These are phyloP conservation scores for Gerris lacustris DNA, from an alignment of 2,888 invertebrate genomes.

Conservation along the genomic window DNA sequence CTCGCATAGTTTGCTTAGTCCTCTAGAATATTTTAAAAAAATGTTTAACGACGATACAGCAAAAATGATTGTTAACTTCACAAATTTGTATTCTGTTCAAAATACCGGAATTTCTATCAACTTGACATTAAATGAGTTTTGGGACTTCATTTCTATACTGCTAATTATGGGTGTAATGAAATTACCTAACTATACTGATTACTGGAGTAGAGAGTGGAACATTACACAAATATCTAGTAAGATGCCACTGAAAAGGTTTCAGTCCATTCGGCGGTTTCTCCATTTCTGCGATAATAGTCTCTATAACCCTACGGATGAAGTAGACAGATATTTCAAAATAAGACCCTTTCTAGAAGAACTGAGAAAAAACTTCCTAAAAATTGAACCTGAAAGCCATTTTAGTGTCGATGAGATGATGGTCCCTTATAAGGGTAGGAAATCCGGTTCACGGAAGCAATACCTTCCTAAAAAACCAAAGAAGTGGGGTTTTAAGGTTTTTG, in stretches of 20 bases:
- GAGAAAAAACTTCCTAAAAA: conserved; percentile 15
- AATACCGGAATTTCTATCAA: conserved; percentile 18
- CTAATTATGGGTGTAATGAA: conserved; percentile 21
- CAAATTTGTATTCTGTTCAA: conserved; percentile 28
- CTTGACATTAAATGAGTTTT: neutral
- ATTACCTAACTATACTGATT: conserved; percentile 25
- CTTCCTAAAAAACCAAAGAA: conserved; percentile 29
- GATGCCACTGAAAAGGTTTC: conserved; percentile 28
- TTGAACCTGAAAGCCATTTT: conserved; percentile 30
- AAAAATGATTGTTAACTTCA: conserved; percentile 24
- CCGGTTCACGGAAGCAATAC: too few relatives aligned
- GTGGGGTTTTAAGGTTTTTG: conserved; percentile 35
- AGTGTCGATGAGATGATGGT: conserved; percentile 34
- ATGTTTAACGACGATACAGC: conserved; percentile 25
- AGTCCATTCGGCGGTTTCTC: conserved; percentile 11
- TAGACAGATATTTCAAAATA: too few relatives aligned
- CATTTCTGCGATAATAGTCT: conserved; percentile 4
- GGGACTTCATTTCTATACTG: too few relatives aligned
- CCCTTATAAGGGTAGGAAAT: conserved; percentile 11
- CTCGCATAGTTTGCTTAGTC: conserved; percentile 18
- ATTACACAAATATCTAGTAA: conserved; percentile 23
- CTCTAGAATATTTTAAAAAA: conserved; percentile 25
- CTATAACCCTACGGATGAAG: neutral
- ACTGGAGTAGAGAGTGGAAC: conserved; percentile 25
- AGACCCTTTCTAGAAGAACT: conserved; percentile 11